Evolutionary conservation across 2,888 invertebrate genomes (phyloP).

Genomic region (Meiosimyza decipiens): DNA sequence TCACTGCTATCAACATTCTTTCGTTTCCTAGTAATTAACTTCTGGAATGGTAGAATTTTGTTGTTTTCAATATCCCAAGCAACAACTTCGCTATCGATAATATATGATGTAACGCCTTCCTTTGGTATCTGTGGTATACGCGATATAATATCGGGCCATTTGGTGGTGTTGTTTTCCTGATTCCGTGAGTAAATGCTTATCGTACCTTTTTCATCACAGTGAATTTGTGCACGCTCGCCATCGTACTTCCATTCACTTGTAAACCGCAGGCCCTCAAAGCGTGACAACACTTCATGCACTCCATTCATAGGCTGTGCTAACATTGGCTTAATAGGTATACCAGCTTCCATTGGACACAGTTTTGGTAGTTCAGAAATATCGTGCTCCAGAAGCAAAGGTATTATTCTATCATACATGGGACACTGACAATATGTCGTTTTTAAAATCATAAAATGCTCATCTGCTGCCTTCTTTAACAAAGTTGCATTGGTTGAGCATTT

Average conservation of each 20-base stretch:
- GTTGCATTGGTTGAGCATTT: slow-evolving; percentile 73
- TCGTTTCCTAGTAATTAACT: slow-evolving; percentile 93
- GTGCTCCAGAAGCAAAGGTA: slow-evolving; percentile 80
- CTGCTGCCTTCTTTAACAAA: slow-evolving; percentile 78
- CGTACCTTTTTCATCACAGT: slow-evolving; percentile 74
- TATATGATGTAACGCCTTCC: slow-evolving; percentile 78
- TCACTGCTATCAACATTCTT: slow-evolving; percentile 75
- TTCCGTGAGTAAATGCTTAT: slow-evolving; percentile 93
- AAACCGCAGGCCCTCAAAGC: slow-evolving; percentile 86
- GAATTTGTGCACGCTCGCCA: slow-evolving; percentile 97
- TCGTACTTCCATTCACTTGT: slow-evolving; percentile 99
- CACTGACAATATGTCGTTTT: slow-evolving; percentile 98
- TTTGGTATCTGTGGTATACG: slow-evolving; percentile 73
- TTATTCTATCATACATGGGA: slow-evolving; percentile 89
- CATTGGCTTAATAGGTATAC: slow-evolving; percentile 97
- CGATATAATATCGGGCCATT: slow-evolving; percentile 94
- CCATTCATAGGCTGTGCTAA: slow-evolving; percentile 97
- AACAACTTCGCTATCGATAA: slow-evolving; percentile 96
- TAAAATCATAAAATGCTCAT: slow-evolving; percentile 78
- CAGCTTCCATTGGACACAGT: slow-evolving; percentile 88
- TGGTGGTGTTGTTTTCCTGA: slow-evolving; percentile 92
- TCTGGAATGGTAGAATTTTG: slow-evolving; percentile 95
- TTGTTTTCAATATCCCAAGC: slow-evolving; percentile 91
- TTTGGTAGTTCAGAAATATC: slow-evolving; percentile 80
- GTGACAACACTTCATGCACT: slow-evolving; percentile 85